phyloP scores from a whole-genome alignment of 2,888 invertebrate genomes.

The Trichopria drosophilae region DNA sequence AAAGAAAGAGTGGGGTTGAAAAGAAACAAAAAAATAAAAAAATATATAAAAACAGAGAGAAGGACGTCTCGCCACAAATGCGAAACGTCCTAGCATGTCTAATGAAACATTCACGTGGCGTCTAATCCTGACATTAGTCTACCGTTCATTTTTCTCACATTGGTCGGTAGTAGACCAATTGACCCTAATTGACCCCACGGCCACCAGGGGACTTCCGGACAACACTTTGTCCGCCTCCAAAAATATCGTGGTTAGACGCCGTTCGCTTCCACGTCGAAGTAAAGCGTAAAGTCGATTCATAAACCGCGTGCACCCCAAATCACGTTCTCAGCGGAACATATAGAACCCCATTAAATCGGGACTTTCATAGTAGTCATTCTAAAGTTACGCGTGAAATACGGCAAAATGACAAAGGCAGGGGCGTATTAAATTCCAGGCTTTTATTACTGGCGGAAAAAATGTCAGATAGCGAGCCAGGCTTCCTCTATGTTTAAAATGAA shows the following conservation, averaged over 20 bases:
- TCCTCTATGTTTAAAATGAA: no score
- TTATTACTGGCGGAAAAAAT: no score
- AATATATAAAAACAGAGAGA: no score
- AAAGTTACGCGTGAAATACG: slow-evolving; percentile 36
- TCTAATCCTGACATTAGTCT: slow-evolving; percentile 15
- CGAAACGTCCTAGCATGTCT: no score
- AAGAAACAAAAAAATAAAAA: no score
- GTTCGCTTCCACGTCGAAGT: slow-evolving; percentile 2
- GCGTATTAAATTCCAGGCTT: no score
- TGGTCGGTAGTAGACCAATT: slow-evolving; percentile 20
- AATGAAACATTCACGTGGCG: slow-evolving; percentile 33
- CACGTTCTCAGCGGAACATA: slow-evolving; percentile 32
- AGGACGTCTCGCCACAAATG: no score
- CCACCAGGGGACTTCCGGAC: slow-evolving; percentile 12
- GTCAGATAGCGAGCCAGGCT: no score
- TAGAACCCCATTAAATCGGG: slow-evolving; percentile 35
- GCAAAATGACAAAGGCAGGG: no score
- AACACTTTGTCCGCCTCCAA: slow-evolving; percentile 6
- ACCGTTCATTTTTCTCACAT: slow-evolving; percentile 21
- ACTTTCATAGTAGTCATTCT: slow-evolving; percentile 36
- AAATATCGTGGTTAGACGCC: no score
- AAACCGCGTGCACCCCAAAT: slow-evolving; percentile 36
- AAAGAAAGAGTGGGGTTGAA: no score
- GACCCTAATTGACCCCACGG: slow-evolving; percentile 16
- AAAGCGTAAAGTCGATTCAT: slow-evolving; percentile 22